phyloP scores from a whole-genome alignment of 1,140 invertebrate species.

The Lysiphlebus fabarum region DNA sequence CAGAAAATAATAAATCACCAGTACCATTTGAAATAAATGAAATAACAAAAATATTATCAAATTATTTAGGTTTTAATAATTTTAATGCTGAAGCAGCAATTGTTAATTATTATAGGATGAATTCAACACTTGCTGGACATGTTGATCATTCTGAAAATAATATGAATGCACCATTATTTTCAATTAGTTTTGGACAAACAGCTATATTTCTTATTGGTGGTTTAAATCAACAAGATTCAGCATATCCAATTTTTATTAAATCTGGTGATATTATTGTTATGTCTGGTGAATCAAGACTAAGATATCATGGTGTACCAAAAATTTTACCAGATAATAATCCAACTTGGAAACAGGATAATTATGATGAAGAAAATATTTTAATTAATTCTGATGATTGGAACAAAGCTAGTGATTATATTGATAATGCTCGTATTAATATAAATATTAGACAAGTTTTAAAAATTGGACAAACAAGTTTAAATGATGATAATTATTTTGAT shows the following conservation, averaged over 20 bases:
- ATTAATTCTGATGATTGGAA: slow-evolving; percentile 52
- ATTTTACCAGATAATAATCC: slow-evolving; percentile 58
- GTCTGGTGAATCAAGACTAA: slow-evolving; percentile 70
- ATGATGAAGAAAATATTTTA: slow-evolving; percentile 20
- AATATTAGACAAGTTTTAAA: slow-evolving; percentile 72
- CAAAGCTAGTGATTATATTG: slow-evolving; percentile 59
- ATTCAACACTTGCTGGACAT: slow-evolving; percentile 86
- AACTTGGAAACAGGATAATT: slow-evolving; percentile 53
- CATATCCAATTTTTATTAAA: slow-evolving; percentile 66
- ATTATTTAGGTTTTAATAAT: slow-evolving; percentile 60
- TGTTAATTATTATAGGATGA: slow-evolving; percentile 90
- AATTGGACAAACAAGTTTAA: slow-evolving; percentile 43
- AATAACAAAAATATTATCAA: slow-evolving; percentile 64
- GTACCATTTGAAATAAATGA: slow-evolving; percentile 72
- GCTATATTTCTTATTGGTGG: slow-evolving; percentile 85
- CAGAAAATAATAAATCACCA: slow-evolving; percentile 60
- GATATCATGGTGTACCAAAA: slow-evolving; percentile 81
- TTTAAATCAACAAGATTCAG: slow-evolving; percentile 60
- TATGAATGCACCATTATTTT: slow-evolving; percentile 80
- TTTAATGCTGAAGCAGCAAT: slow-evolving; percentile 87
- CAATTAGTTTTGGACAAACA: slow-evolving; percentile 84
- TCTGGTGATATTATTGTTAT: slow-evolving; percentile 84
- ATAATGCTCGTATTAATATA: slow-evolving; percentile 68
- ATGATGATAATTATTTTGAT: neutral
- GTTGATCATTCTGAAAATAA: slow-evolving; percentile 89